A percentile compares a stretch with the other conserved stretches of the same genome.
phyloP scores from a whole-genome alignment of 2,113 vertebrate genomes.

The Chionis minor region DNA sequence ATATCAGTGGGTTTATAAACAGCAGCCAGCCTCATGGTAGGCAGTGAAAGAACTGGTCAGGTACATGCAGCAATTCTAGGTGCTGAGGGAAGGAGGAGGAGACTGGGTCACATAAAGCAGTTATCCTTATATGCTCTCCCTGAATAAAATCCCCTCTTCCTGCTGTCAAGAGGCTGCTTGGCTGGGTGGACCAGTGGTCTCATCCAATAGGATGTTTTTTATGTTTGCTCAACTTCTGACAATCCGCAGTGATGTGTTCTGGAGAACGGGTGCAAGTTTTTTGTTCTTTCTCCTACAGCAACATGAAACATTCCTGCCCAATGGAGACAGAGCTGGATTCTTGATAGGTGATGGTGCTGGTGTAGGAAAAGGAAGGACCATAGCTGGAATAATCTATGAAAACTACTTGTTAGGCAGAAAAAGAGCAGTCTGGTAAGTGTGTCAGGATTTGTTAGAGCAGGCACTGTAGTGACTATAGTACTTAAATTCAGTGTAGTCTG shows the following conservation, averaged over 20 bases:
- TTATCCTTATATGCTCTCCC: background rate
- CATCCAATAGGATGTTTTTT: background rate
- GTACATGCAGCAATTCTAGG: background rate
- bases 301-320: constrained; percentile 98
- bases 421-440: constrained; percentile 93
- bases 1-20: background rate
- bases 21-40: background rate
- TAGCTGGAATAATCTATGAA: constrained; percentile 97
- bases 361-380: constrained; percentile 97
- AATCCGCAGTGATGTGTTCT: background rate
- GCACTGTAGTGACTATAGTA: background rate
- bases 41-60: background rate
- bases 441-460: background rate
- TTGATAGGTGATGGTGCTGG: constrained; percentile 97
- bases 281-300: constrained; percentile 78
- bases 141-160: background rate
- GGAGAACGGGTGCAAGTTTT: background rate
- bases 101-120: background rate
- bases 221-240: background rate
- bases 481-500: background rate
- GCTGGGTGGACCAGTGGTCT: background rate
- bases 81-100: background rate
- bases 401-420: constrained; percentile 97
- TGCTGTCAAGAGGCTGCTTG: background rate
- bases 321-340: constrained; percentile 93